Evolutionary conservation across 2,113 vertebrate genomes (phyloP), one percentile per base, ranked within the genome.

Genomic region (Isurus oxyrinchus): DNA sequence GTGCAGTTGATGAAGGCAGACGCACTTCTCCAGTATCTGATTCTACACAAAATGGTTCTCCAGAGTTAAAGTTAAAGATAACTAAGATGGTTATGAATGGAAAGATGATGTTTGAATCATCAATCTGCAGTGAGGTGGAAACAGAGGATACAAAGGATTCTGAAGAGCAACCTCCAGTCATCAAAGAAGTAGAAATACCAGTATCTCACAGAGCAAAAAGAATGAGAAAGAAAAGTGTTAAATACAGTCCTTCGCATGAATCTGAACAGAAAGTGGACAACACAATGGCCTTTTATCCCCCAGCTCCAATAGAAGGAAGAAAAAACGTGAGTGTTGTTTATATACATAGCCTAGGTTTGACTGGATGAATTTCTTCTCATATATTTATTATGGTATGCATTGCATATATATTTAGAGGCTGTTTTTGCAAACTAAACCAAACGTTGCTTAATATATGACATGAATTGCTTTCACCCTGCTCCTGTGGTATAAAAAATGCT

Each of bases 61-160:
- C 97, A 63, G 97, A 97, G 96, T 96, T 97, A 95, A 97, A 97
- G 96, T 96, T 97, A 96, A 97, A 97, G 97, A 96, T 97, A 96
- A 97, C 96, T 95, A 95, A 95, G 97, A 35, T 95, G 94, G 94
- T 95, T 95, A 95, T 95, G 94, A 96, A 87, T 49, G 76, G 94
- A 76, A 95, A 72, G 55, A 95, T 95, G 94, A 95, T 95, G 94
- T 95, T 95, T 72, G 94, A 95, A 53, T 95, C 94, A 10, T 49
- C 66, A 13, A 95, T 95, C 14, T 95, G 67, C 49, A 95, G 67
- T 95, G 94, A 95, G 49, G 67, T 95, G 49, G 94, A 95, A 55
- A 95, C 49, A 55, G 66, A 95, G 67, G 94, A 72, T 95, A 67
- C 0, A 27, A 95, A 95, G 44, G 94, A 53, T 95, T 95, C 67